phyloP scores from a whole-genome alignment of 2,113 vertebrate species.

The Pachyramphus minor region DNA sequence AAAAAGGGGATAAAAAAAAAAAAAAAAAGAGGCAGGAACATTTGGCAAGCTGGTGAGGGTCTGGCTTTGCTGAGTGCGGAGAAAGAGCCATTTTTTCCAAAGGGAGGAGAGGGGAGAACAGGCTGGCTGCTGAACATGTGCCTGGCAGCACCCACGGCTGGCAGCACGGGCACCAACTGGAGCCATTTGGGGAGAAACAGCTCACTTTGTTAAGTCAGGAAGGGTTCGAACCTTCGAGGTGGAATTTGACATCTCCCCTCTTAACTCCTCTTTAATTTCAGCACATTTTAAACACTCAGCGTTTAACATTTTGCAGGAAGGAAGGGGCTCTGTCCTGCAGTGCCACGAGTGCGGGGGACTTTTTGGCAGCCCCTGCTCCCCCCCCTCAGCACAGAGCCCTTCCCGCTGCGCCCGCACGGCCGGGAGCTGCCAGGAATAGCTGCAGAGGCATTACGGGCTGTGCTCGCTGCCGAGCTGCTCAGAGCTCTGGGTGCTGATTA shows the following conservation, averaged over 20 bases:
- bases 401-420: background rate
- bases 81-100: background rate
- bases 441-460: slow-evolving; percentile 6
- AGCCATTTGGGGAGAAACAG: background rate
- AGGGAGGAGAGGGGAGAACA: background rate
- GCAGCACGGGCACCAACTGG: background rate
- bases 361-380: background rate
- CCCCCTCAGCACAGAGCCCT: background rate
- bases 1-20: background rate
- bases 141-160: background rate
- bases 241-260: background rate
- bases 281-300: fast-evolving
- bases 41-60: slow-evolving; percentile 22
- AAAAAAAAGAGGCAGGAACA: background rate
- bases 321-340: background rate
- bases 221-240: background rate
- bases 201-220: background rate
- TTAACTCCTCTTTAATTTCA: background rate
- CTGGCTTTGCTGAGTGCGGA: slow-evolving; percentile 1
- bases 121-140: background rate
- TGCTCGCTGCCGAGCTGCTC: background rate
- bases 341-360: background rate
- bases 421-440: slow-evolving; percentile 39
- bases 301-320: fast-evolving
- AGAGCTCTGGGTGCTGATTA: slow-evolving; percentile 54